Evolutionary conservation across 2,797 vertebrate genomes (phyloP), one percentile per base, ranked within the genome.

Genomic region (Sebastes hubbsi): DNA sequence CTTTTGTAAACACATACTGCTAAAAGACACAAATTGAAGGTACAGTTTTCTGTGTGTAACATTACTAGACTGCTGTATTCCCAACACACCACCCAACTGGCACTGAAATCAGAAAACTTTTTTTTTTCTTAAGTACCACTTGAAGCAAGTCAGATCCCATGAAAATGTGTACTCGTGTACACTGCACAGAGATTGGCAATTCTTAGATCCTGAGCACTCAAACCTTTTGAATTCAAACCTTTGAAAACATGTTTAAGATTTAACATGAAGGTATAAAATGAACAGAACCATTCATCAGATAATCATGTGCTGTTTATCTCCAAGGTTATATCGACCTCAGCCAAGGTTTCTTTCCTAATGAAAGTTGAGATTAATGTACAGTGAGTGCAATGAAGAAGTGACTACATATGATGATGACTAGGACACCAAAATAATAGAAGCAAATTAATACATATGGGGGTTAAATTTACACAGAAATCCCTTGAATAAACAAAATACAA

Each of bases 51-150:
- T 68, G 64, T 80, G 68, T 70, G 36, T 52, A 75, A 60, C 58
- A 78, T 80, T 20, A 58, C 18, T 25, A 61, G 24, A 69, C 46
- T 66, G 63, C 36, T 81, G 30, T 56, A 67, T 61, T 72, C 49
- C 64, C 49, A 67, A 75, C 54, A 62, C 76, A 75, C 20, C 55
- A 76, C 8, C 42, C 63, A 72, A 34, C 70, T 87, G 25, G 10
- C 36, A 64, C 66, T 66, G 10, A 62, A 72, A 9, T 25, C 38
- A 62, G 55, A 9, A 60, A 52, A 32, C 1, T 27, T 38, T 22
- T 68, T 69, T 27, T 32, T 69, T 79, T 54, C 9, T 49, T 18
- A 63, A 55, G 20, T 12, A 56, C 30, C 27, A 42, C 29, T 38
- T 58, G 24, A 52, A 68, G 56, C 56, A 68, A 59, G 38, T 79